Base-by-base conservation (phyloP, 2,888 invertebrate genomes). In the Philonicus albiceps region DNA sequence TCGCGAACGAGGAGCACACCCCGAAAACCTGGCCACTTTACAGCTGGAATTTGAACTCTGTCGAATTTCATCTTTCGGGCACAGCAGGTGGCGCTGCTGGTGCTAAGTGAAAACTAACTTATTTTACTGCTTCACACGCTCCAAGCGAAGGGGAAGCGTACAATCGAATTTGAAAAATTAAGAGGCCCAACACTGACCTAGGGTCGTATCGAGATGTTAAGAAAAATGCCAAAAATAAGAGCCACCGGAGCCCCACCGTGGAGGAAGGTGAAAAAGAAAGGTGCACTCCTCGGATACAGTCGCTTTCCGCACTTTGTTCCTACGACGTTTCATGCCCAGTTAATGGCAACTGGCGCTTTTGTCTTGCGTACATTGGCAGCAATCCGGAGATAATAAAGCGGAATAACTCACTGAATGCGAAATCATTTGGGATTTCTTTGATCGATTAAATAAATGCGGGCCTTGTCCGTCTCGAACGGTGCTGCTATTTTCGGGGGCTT, bases 351-450 rank as follows among this genome's bases (percentile, higher is more conserved):
- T 37, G 76, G 19, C 37, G 22, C 76, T 76, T 34, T 76, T 76
- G 76, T 76, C 76, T 76, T 40, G 76, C 76, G 76, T 76, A 76
- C 40, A 40, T 76, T 76, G 37, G 11, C 76, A 43, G 11, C 76
- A 43, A 19, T 40, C 8, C n/a, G 76, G 22, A 2, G 76, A 40
- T 76, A 40, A 76, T 76, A 76, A 76, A 3, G 43, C 40, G 76
- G 22, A 76, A 76, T 40, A 76, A 40, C 40, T 76, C 76, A 22
- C 22, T 76, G 76, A 76, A 76, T 76, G n/a, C 37, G 5, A 76
- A 76, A 76, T 76, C 76, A 76, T 22, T 76, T 76, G 76, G 40
- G 76, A 76, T 76, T 76, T 76, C 76, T 37, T 76, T 37, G 19
- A 37, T 76, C 76, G 76, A 76, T 76, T 76, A 40, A 76, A 37